Evolutionary conservation across 2,797 vertebrate species (phyloP), one percentile per base, ranked within the genome.

Genomic region (Propithecus perrieri): DNA sequence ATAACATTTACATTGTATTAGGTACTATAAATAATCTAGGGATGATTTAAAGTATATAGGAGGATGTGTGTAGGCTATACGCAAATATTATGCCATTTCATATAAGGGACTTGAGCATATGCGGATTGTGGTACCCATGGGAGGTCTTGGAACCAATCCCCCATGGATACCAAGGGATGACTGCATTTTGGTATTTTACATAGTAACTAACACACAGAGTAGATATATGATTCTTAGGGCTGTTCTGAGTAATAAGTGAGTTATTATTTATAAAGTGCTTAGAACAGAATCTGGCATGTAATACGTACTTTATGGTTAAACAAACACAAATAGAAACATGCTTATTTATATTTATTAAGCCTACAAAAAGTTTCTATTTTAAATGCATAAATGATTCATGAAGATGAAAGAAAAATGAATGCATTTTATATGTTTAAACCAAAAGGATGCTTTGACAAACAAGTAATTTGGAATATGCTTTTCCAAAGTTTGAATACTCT

Each of bases 361-460:
- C 48, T 84, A 81, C 84, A 78, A 65, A 91, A 90, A n/a, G 13
- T 38, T 96, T 95, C 41, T 67, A n/a, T 12, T 96, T 89, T 95
- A 79, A 97, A 33, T 74, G 24, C 15, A 24, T 81, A 92, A 78
- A 65, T 92, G 57, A 89, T 59, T 90, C 71, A 89, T 76, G 30
- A 85, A 67, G 48, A 79, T 33, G 41, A 74, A 97, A 85, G 65
- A 76, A 96, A 97, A 93, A 84, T 80, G 28, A 95, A 93, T 91
- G 38, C 4, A 80, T 53, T 84, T 71, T 43, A 18, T 75, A 41
- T 78, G 14, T 81, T 89, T 86, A 96, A 91, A 86, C 4, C 22
- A 83, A 89, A 76, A 91, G 57, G 17, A 89, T 74, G 24, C 18
- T 65, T 72, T 71, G 57, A 78, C 15, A 91, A 90, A 63, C 30